Evolutionary conservation across 2,888 invertebrate genomes (phyloP), one percentile per base, ranked within the genome.

Genomic region (Allophyes oxyacanthae): DNA sequence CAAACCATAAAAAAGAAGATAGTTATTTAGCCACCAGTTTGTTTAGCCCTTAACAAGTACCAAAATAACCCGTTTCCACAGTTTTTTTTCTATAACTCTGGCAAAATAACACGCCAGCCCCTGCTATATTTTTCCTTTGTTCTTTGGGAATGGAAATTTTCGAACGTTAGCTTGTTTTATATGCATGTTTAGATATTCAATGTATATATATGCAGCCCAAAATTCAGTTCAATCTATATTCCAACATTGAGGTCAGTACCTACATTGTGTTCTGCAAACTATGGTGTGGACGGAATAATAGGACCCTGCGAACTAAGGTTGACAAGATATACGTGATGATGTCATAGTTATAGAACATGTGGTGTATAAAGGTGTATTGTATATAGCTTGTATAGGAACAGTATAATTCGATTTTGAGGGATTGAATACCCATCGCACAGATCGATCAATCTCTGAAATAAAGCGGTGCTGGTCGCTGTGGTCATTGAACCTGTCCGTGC

Each of bases 261-360:
- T n/a, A n/a, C 48, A 51, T 53, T 64, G 53, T 60, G 40, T n/a
- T 1, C 41, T 6, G 32, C 38, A 26, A 45, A 53, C 67, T 53
- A 45, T 37, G 25, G 11, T 42, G 37, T 32, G 33, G 33, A 34
- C n/a, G 14, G 45, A 49, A 64, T 66, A 53, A 60, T 53, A n/a
- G 45, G 45, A 28, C 32, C n/a, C 11, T 26, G 53, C 26, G 2
- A 11, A 38, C 45, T 61, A 45, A 15, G 37, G 62, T 34, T 64
- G 60, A 49, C 49, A 10, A 60, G 49, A 45, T 32, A 53, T 45
- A 48, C 36, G 36, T 0, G 2, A n/a, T n/a, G n/a, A n/a, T n/a
- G n/a, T n/a, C n/a, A n/a, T n/a, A n/a, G n/a, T n/a, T n/a, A n/a
- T n/a, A n/a, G n/a, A n/a, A n/a, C n/a, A n/a, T n/a, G n/a, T 2